Conservation (phyloP, 2,113 vertebrate genomes). For the Zeus faber region DNA sequence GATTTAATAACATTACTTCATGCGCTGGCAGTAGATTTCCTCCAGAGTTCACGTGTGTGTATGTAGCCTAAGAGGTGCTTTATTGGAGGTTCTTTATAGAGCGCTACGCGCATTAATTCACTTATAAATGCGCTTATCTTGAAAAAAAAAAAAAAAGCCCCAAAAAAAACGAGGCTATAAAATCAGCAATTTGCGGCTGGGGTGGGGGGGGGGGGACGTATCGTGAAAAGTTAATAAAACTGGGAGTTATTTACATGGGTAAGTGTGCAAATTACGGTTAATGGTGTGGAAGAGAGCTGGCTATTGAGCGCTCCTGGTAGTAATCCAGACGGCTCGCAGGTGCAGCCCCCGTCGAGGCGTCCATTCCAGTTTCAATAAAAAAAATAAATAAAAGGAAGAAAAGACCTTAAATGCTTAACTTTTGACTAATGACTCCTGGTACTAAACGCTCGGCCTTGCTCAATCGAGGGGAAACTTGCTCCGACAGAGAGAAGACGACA, state of each 20-base stretch:
- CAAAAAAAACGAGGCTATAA: constrained; percentile 53
- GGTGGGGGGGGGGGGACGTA: no score
- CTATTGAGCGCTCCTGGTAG: constrained; percentile 54
- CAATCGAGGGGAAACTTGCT: not conserved
- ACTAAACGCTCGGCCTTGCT: no score
- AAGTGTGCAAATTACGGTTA: constrained; percentile 54
- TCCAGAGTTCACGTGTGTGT: constrained; percentile 45
- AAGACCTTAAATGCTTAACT: no score
- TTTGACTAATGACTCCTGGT: no score
- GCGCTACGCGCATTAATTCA: constrained; percentile 56
- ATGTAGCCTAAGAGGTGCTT: constrained; percentile 50
- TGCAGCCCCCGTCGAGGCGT: constrained; percentile 41
- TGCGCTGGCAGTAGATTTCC: constrained; percentile 61
- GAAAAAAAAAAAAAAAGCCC: constrained; percentile 46
- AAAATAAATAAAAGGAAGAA: no score
- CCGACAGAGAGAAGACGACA: not conserved
- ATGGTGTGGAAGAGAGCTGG: constrained; percentile 36
- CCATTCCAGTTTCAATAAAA: no score
- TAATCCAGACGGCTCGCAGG: constrained; percentile 45
- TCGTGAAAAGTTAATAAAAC: constrained; percentile 64
- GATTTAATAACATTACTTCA: constrained; percentile 66
- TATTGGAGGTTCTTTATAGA: constrained; percentile 63
- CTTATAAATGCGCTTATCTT: constrained; percentile 67
- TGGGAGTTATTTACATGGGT: constrained; percentile 65
- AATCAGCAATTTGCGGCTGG: constrained; percentile 58